Evolutionary conservation across 2,888 invertebrate species (phyloP), one percentile per base, ranked within the genome.

Genomic region (Disparrhopalites patrizii): DNA sequence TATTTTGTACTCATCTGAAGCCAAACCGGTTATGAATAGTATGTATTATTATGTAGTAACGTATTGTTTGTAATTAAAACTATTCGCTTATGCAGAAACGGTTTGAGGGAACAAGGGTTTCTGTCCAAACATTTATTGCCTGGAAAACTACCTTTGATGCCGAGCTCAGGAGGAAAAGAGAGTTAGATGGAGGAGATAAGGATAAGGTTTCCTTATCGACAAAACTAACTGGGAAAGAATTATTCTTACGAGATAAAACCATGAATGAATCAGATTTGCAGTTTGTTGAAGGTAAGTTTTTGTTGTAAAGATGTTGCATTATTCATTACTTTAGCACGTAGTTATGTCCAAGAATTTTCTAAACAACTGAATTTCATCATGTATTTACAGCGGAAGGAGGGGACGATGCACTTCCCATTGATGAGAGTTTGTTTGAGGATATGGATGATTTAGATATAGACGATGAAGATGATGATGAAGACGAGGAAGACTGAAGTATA

Each of bases 181-280:
- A 86, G 65, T 36, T 54, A 25, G 73, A 74, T 1, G 27, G 52
- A 8, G 76, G 74, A 27, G 90, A 89, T 77, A 85, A 85, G 67
- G 85, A 85, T 55, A 69, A 73, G n/a, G 85, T 86, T 30, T 86
- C 85, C 69, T 88, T 88, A 68, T 86, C 85, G 38, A 90, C 87
- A 77, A 94, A 95, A 80, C 81, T 94, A 40, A 95, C 95, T 0
- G 98, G 98, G 18, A 86, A 86, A 78, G 96, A 99, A 80, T 82
- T 98, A 62, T 99, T 99, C 83, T 84, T 97, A 80, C 86, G 86
- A 64, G 98, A 99, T 79, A 90, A 89, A 70, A 91, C 95, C 1
- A 85, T 99, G 73, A 92, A 91, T 80, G 93, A 96, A 77, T 98
- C 98, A 3, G 99, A 99, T 83, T 87, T 99, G 67, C 91, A 93